phyloP scores from a whole-genome alignment of 2,797 vertebrate species.

The Avahi laniger region DNA sequence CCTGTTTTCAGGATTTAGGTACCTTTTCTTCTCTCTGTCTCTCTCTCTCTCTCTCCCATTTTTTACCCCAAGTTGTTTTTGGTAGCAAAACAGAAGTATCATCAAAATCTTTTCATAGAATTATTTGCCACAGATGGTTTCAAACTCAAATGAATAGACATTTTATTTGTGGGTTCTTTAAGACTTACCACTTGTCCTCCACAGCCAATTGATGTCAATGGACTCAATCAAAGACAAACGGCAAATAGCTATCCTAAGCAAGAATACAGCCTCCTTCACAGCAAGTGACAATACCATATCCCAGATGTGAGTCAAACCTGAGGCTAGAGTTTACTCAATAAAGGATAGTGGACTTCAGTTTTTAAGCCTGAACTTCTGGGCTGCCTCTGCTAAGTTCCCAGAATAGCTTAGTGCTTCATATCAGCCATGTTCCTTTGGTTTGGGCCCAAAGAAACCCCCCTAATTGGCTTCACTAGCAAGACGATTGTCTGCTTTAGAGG shows the following conservation, averaged over 20 bases:
- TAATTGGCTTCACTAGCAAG: neutral
- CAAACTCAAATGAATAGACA: conserved; percentile 25
- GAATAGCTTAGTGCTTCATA: conserved; percentile 23
- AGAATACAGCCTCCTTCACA: neutral
- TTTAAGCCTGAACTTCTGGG: neutral
- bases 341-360: neutral
- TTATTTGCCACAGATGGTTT: conserved; percentile 3
- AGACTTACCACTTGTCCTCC: neutral
- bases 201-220: neutral
- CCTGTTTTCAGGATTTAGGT: neutral
- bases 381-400: neutral
- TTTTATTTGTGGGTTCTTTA: conserved; percentile 19
- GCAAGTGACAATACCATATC: neutral
- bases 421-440: neutral
- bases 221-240: neutral
- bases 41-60: neutral
- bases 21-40: neutral
- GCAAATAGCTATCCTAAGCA: neutral
- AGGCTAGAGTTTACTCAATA: neutral
- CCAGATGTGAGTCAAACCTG: neutral
- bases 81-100: conserved; percentile 30
- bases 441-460: neutral
- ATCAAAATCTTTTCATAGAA: conserved; percentile 6
- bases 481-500: neutral
- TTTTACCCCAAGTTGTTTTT: conserved; percentile 1